Base-by-base conservation (phyloP, 2,113 vertebrate species). In the Rhineura floridana region DNA sequence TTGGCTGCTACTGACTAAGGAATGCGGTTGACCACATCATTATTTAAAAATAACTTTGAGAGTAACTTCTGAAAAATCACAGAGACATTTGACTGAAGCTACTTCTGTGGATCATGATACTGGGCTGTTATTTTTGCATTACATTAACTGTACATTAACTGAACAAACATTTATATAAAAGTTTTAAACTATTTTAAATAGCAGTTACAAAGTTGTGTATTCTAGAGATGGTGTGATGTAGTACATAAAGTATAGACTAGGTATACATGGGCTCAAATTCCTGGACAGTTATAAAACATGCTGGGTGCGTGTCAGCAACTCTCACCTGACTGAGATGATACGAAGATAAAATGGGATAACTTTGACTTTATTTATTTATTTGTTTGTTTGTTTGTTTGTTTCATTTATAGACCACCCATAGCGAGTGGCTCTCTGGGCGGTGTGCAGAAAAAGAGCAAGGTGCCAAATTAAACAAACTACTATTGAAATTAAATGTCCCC, bases 41-140 rank as follows among this genome's bases (percentile, higher is more conserved):
- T 82, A 46, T 82, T 82, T 82, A 46, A 82, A 82, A 82, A 82
- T 82, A 82, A 65, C 62, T 65, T 46, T 67, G 42, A 42, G 36
- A 82, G 46, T 63, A 65, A 42, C 25, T 42, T 46, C 81, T 82
- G 25, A 67, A 82, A 13, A 62, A 67, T 82, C 59, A 46, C 42
- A 82, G 59, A 33, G 36, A 42, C 79, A 59, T 80, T 6, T 81
- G 55, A 62, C 59, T 36, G 21, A 21, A 81, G 52, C 10, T 36
- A 25, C 36, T 65, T 25, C 25, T 46, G 28, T 6, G 30, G 25
- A 8, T 82, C 25, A 33, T 82, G 81, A 62, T 46, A 33, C 42
- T 46, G 25, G 44, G 28, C 23, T 46, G 13, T 46, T 30, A 63
- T 25, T 82, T 25, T 46, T 28, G 25, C 8, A 63, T 28, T 25